Conservation (phyloP, 2,888 invertebrate genomes). For the Drosophila nigritarsus region DNA sequence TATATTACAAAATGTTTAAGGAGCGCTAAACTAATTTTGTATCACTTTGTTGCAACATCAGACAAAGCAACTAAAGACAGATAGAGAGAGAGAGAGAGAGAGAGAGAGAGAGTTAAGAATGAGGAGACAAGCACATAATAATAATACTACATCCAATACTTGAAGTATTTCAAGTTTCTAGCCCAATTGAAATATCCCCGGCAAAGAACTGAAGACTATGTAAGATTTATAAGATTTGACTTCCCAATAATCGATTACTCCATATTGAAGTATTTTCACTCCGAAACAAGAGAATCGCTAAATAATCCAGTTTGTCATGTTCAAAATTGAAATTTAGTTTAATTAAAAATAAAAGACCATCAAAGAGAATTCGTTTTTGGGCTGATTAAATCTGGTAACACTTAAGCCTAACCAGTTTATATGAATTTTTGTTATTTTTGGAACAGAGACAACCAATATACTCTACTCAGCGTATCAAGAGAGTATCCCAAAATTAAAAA, state of each 20-base stretch:
- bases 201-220: neutral
- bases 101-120: too few relatives aligned
- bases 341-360: neutral
- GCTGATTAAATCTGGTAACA: neutral
- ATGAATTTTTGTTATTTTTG: neutral
- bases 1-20: neutral
- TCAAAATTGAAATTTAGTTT: neutral
- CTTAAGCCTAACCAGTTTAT: neutral
- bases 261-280: neutral
- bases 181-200: neutral
- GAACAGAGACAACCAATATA: neutral
- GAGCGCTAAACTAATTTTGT: too few relatives aligned
- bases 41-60: too few relatives aligned
- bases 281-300: neutral
- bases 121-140: too few relatives aligned
- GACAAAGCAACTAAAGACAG: too few relatives aligned
- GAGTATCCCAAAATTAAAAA: neutral
- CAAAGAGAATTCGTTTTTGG: neutral
- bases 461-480: neutral
- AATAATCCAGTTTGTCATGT: neutral
- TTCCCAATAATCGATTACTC: neutral
- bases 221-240: neutral
- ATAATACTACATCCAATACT: neutral
- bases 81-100: too few relatives aligned
- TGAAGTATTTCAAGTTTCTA: neutral